Evolutionary conservation across 2,797 vertebrate species (phyloP).

Genomic region (Eurystomus glaucurus): DNA sequence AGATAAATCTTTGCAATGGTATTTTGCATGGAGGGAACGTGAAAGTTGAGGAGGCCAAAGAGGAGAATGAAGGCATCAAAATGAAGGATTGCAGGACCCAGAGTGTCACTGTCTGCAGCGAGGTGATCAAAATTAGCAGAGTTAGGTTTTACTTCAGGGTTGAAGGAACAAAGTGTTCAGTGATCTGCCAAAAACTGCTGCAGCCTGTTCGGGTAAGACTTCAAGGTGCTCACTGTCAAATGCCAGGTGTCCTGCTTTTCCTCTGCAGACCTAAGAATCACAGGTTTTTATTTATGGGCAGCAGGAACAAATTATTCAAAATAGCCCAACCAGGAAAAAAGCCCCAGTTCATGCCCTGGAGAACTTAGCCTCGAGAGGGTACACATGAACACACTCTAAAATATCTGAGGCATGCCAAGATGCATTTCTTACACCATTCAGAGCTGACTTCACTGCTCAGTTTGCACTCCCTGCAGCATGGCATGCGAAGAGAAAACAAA

Average conservation of each 20-base stretch:
- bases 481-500: constrained; percentile 56
- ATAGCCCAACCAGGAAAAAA: background rate
- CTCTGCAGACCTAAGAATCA: background rate
- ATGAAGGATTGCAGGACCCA: background rate
- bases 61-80: background rate
- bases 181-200: background rate
- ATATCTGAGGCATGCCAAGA: background rate
- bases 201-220: background rate
- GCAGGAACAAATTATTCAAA: background rate
- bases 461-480: constrained; percentile 56
- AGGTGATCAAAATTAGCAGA: background rate
- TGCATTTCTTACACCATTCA: constrained; percentile 43
- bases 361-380: background rate
- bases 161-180: background rate
- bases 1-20: background rate
- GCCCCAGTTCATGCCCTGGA: background rate
- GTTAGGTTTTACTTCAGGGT: background rate
- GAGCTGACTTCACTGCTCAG: constrained; percentile 17
- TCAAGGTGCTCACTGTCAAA: background rate
- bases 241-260: background rate
- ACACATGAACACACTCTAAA: background rate
- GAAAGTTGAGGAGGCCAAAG: background rate
- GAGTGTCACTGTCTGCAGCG: background rate
- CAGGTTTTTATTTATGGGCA: background rate
- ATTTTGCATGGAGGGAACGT: background rate